Base-by-base conservation (phyloP, 2,797 vertebrate species). In the Leptatherina wallacei region DNA sequence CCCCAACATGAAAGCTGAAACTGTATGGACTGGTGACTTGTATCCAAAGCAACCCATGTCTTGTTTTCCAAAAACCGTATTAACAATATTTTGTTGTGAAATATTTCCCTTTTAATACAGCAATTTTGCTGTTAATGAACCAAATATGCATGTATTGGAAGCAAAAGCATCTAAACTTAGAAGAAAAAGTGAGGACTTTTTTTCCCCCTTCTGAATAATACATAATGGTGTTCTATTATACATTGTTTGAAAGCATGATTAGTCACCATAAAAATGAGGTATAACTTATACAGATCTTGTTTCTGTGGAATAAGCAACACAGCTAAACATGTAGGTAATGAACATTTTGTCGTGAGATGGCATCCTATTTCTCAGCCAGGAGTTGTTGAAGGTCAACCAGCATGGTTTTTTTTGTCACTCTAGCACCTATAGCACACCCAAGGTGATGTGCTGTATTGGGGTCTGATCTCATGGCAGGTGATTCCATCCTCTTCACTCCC, bases 21-120 rank as follows among this genome's bases (percentile, higher is more conserved):
- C 14, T 44, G 78, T 66, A 80, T 63, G 68, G 63, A 85, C 76
- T 54, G 49, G 20, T 67, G 52, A 76, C 56, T 61, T 24, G 69
- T 38, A 76, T 52, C 12, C 40, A 67, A 56, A 24, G 57, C 44
- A 54, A 69, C 18, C 36, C 36, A 24, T 14, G 16, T 52, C 12
- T 24, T 49, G 44, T 61, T 72, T 82, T 82, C 27, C 49, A 65
- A 65, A 40, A 82, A 44, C 71, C 54, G 58, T 54, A 61, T 72
- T 47, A 77, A 74, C 49, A 70, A 65, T 18, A 54, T 76, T 82
- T 83, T 86, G 69, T 78, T 78, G 65, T 78, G 64, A 78, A 82
- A 80, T 63, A 73, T 29, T 82, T 92, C 86, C 89, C 91, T 90
- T 92, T 91, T 81, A 74, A 85, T 76, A 78, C 58, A 83, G 60